These are phyloP conservation scores for Furnarius figulus DNA, from an alignment of 2,113 vertebrate genomes.

Conservation along the genomic window DNA sequence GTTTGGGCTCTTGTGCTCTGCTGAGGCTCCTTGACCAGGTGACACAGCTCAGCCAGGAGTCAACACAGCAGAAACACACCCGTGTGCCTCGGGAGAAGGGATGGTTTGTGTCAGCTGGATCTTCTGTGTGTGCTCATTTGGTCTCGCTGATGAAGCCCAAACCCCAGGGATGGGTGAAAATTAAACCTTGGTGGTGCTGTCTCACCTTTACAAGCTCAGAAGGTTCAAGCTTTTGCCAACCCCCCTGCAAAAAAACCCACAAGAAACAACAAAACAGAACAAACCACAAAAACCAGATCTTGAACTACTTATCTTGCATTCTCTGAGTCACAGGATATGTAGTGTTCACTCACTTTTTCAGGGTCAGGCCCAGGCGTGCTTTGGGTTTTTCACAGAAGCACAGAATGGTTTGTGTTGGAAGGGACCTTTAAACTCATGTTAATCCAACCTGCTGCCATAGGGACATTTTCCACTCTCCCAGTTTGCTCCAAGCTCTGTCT, in stretches of 20 bases:
- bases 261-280: neutral
- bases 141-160: neutral
- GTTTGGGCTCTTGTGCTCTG: neutral
- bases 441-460: neutral
- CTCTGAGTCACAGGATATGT: neutral
- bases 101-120: neutral
- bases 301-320: neutral
- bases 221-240: neutral
- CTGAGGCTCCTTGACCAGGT: neutral
- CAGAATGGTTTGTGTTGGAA: neutral
- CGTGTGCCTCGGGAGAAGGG: neutral
- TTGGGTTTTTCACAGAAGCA: neutral
- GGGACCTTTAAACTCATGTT: neutral
- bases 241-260: fast-evolving
- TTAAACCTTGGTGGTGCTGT: neutral
- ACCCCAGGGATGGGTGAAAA: neutral
- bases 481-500: neutral
- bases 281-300: neutral
- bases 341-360: neutral
- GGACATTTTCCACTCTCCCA: neutral
- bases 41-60: neutral
- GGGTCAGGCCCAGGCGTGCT: neutral
- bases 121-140: neutral
- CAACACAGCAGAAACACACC: neutral
- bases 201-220: neutral